phyloP scores from a whole-genome alignment of 2,888 invertebrate genomes.

The Synanthedon formicaeformis region DNA sequence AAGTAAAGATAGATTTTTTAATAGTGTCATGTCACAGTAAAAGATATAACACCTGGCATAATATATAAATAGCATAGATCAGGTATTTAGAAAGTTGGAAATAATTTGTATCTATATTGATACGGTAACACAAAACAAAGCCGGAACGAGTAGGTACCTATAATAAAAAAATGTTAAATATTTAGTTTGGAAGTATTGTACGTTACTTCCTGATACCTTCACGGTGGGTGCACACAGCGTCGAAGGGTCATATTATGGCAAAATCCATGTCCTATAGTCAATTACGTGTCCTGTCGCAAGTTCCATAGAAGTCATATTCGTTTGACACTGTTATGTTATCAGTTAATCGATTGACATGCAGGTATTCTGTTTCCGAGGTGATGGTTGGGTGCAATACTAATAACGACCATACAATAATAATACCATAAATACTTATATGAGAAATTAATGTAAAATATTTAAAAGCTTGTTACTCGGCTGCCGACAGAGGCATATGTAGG shows the following conservation, averaged over 20 bases:
- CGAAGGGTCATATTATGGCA: slow-evolving; percentile 12
- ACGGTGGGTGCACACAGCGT: slow-evolving; percentile 20
- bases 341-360: slow-evolving; percentile 15
- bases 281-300: not conserved
- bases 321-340: slow-evolving; percentile 3
- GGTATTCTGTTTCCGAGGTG: slow-evolving; percentile 19
- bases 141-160: not conserved
- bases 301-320: not conserved
- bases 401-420: no score
- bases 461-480: no score
- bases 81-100: no score
- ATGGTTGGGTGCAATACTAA: slow-evolving; percentile 2
- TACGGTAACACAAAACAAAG: no score
- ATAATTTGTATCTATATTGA: no score
- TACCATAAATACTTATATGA: no score
- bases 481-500: no score
- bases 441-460: no score
- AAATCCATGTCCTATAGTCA: not conserved
- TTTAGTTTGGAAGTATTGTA: slow-evolving; percentile 1
- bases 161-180: not conserved
- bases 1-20: no score
- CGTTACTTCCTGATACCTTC: slow-evolving; percentile 18
- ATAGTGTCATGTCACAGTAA: no score
- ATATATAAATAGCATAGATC: no score
- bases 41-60: no score